Conservation (phyloP, 35 echinoderm and acorn worm species). For the Heliocidaris tuberculata region DNA sequence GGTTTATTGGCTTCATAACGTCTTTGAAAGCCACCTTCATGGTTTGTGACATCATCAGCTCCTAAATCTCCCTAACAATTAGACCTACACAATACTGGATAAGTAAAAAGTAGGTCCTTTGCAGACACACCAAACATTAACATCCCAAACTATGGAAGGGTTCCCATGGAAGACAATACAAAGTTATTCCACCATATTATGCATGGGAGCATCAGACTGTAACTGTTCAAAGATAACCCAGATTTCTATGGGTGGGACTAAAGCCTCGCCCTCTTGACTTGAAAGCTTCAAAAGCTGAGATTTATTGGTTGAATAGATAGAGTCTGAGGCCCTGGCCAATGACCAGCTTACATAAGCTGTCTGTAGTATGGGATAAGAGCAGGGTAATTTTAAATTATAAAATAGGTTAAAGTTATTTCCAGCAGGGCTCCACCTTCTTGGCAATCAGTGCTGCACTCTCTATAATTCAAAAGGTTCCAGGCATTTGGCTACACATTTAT, state of each 20-base stretch:
- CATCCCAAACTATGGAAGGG: background rate
- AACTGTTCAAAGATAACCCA: background rate
- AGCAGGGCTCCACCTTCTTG: background rate
- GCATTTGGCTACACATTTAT: too few relatives aligned
- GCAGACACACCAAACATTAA: background rate
- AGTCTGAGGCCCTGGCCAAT: background rate
- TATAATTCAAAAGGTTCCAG: too few relatives aligned
- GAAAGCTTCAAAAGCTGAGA: background rate
- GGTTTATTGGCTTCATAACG: background rate
- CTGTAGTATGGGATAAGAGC: background rate
- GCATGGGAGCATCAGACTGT: background rate
- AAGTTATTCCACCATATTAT: background rate
- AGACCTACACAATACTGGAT: too few relatives aligned
- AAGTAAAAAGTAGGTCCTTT: too few relatives aligned
- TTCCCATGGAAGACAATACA: background rate
- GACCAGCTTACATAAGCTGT: background rate
- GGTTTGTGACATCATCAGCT: too few relatives aligned
- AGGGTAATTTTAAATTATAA: background rate
- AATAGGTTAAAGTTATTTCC: background rate
- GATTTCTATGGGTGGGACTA: background rate
- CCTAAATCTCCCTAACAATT: too few relatives aligned
- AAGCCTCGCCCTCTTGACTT: background rate
- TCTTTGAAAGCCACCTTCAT: background rate
- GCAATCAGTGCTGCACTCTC: too few relatives aligned
- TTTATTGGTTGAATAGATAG: background rate